Percentiles rank a stretch among this genome's conserved stretches.
phyloP scores from a whole-genome alignment of 2,113 vertebrate species.

The Prionailurus bengalensis region DNA sequence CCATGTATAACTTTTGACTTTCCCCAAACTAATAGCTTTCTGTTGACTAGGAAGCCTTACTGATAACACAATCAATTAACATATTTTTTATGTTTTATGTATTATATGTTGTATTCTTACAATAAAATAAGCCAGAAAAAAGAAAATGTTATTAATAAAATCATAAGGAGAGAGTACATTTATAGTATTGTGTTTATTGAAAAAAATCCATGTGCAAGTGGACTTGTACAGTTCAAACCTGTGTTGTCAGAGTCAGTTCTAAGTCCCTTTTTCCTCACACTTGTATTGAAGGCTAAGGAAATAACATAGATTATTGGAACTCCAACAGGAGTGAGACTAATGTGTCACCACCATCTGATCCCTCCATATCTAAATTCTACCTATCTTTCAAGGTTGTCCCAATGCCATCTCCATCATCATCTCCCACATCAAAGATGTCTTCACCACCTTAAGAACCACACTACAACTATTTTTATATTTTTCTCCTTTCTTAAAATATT shows the following conservation, averaged over 20 bases:
- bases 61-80: neutral
- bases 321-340: neutral
- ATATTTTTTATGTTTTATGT: neutral
- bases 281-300: neutral
- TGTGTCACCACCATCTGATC: neutral
- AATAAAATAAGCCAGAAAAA: neutral
- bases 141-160: neutral
- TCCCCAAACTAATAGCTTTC: neutral
- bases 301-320: neutral
- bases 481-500: neutral
- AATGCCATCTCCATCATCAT: neutral
- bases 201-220: neutral
- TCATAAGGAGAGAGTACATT: neutral
- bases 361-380: neutral
- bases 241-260: neutral
- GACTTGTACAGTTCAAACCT: neutral
- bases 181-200: neutral
- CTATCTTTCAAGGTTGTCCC: accelerated
- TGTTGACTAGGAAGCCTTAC: neutral
- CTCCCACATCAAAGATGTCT: neutral
- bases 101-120: neutral
- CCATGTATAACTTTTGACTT: neutral
- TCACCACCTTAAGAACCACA: neutral
- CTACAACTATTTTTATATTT: neutral
- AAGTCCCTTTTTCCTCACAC: neutral